Percentiles rank a stretch among this genome's conserved stretches.
Conservation (phyloP, 2,113 vertebrate genomes). For the Pteruthius melanotis region DNA sequence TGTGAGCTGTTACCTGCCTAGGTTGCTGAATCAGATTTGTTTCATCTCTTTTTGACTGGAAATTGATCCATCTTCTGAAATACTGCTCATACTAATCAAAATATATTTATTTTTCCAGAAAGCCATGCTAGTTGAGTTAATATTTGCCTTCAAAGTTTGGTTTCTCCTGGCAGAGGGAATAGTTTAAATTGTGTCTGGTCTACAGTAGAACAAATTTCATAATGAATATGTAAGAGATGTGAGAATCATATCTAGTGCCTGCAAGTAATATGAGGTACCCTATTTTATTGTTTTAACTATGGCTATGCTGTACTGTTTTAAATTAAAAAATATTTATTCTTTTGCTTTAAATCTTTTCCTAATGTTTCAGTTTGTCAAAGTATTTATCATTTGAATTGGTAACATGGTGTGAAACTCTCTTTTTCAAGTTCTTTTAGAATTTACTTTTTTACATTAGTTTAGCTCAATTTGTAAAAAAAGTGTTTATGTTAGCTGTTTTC, state of each 20-base stretch:
- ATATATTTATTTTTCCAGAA: not conserved
- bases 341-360: not conserved
- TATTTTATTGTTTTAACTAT: not conserved
- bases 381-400: not conserved
- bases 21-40: not conserved
- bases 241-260: not conserved
- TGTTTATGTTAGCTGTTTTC: not conserved
- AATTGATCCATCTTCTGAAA: slow-evolving; percentile 9
- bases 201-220: not conserved
- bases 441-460: not conserved
- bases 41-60: not conserved
- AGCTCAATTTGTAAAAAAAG: fast-evolving
- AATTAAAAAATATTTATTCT: not conserved
- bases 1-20: not conserved
- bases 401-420: not conserved
- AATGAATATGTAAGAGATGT: not conserved
- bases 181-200: not conserved
- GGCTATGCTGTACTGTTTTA: not conserved
- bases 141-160: not conserved
- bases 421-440: not conserved
- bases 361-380: not conserved
- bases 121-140: not conserved
- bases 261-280: not conserved
- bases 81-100: not conserved
- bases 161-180: not conserved